A percentile compares a stretch with the other conserved stretches of the same genome.
Evolutionary conservation across 2,888 invertebrate species (phyloP).

Genomic region (Zonitis immaculata): DNA sequence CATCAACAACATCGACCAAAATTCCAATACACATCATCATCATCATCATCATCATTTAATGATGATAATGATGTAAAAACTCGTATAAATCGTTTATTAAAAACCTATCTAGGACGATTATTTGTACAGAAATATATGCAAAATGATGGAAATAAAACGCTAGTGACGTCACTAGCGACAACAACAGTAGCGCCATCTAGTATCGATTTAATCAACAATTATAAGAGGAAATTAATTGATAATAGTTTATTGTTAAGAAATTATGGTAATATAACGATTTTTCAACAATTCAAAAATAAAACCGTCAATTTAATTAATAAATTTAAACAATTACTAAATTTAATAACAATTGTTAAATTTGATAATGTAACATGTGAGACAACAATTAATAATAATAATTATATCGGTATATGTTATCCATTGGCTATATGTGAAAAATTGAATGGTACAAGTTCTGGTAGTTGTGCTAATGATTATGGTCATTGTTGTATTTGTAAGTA

Average conservation of each 20-base stretch:
- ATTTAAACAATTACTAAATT: conserved; percentile 53
- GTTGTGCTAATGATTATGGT: conserved; percentile 69
- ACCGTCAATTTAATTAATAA: conserved; percentile 41
- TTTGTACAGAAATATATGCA: conserved; percentile 27
- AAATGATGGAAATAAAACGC: not conserved
- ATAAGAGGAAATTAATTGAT: conserved; percentile 29
- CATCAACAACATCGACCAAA: conserved; percentile 11
- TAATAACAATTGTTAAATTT: conserved; percentile 68
- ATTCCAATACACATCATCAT: conserved; percentile 16
- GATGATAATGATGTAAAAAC: conserved; percentile 15
- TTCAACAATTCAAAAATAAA: conserved; percentile 36
- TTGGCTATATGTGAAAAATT: conserved; percentile 60
- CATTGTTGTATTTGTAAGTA: conserved; percentile 74
- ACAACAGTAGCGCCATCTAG: not conserved
- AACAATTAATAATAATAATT: conserved; percentile 51
- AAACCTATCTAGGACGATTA: conserved; percentile 29
- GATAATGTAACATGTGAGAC: conserved; percentile 60
- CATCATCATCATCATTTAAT: too few species aligned
- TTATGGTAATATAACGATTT: conserved; percentile 22
- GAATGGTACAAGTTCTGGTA: conserved; percentile 61
- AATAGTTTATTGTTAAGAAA: too few species aligned
- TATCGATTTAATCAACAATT: too few species aligned
- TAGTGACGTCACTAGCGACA: not conserved
- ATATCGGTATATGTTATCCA: conserved; percentile 69
- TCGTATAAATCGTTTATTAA: conserved; percentile 30